Conservation (phyloP, 1,140 invertebrate genomes). For the Drosophila serrata region DNA sequence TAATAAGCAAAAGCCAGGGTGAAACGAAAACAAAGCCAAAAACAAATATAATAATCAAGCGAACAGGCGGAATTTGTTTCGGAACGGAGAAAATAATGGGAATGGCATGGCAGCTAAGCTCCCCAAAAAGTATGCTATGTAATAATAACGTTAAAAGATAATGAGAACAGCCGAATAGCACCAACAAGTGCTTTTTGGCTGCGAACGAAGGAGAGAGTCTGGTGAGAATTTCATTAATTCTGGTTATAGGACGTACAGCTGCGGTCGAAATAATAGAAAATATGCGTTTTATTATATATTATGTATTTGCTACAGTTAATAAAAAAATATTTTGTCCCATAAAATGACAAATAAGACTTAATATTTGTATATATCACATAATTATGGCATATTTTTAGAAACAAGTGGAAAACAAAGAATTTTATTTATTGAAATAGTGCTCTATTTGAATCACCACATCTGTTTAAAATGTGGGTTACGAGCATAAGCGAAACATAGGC, state of each 20-base stretch:
- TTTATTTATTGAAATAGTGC: too few species aligned
- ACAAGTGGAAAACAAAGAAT: too few species aligned
- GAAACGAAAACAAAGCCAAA: slow-evolving; percentile 47
- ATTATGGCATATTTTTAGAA: too few species aligned
- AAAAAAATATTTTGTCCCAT: neutral
- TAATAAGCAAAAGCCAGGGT: slow-evolving; percentile 63
- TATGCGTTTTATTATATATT: neutral
- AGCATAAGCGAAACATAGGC: slow-evolving; percentile 63
- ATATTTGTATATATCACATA: too few species aligned
- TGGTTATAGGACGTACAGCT: neutral
- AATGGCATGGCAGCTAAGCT: slow-evolving; percentile 38
- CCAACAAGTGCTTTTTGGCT: slow-evolving; percentile 59
- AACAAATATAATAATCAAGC: slow-evolving; percentile 68
- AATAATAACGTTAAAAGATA: slow-evolving; percentile 81
- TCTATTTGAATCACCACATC: neutral
- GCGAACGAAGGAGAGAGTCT: neutral
- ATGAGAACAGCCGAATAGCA: slow-evolving; percentile 49
- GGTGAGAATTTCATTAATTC: slow-evolving; percentile 22
- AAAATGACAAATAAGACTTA: too few species aligned
- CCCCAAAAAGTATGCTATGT: slow-evolving; percentile 60
- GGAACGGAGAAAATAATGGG: slow-evolving; percentile 31
- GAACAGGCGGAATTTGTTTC: slow-evolving; percentile 49
- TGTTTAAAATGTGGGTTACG: neutral
- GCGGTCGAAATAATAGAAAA: neutral
- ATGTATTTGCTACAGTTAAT: neutral